Evolutionary conservation across 2,113 vertebrate species (phyloP).

Genomic region (Aegotheles bennettii): DNA sequence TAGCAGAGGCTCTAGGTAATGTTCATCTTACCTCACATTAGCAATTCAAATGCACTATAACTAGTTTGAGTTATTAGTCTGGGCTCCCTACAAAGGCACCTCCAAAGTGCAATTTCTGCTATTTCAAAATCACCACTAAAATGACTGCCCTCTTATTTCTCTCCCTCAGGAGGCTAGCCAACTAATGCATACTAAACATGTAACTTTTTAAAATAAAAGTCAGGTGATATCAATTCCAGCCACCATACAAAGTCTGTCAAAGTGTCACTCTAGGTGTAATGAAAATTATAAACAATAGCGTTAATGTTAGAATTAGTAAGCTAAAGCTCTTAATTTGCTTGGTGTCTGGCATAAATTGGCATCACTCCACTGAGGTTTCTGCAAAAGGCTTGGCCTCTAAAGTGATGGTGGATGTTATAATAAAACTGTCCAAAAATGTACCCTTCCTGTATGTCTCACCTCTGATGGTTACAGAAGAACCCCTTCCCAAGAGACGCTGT

Average conservation of each 20-base stretch:
- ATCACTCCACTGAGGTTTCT: not conserved
- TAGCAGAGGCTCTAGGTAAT: not conserved
- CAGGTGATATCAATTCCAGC: not conserved
- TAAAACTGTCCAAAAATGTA: not conserved
- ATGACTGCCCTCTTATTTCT: not conserved
- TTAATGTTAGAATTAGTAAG: not conserved
- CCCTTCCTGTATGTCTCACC: not conserved
- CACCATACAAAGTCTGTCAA: not conserved
- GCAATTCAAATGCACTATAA: not conserved
- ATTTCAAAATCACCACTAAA: not conserved
- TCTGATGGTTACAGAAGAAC: not conserved
- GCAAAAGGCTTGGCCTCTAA: not conserved
- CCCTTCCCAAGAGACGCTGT: not conserved
- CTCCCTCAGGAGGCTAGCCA: not conserved
- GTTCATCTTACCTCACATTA: not conserved
- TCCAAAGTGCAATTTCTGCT: not conserved
- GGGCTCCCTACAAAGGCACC: not conserved
- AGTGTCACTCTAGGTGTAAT: not conserved
- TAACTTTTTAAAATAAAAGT: not conserved
- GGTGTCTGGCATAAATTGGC: not conserved
- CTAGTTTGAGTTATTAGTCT: not conserved
- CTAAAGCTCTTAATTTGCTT: slow-evolving; percentile 5
- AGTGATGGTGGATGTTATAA: not conserved
- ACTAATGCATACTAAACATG: not conserved
- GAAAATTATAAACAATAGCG: not conserved